phyloP scores from a whole-genome alignment of 2,888 invertebrate genomes.

The Sinodicranocentrus sp. region DNA sequence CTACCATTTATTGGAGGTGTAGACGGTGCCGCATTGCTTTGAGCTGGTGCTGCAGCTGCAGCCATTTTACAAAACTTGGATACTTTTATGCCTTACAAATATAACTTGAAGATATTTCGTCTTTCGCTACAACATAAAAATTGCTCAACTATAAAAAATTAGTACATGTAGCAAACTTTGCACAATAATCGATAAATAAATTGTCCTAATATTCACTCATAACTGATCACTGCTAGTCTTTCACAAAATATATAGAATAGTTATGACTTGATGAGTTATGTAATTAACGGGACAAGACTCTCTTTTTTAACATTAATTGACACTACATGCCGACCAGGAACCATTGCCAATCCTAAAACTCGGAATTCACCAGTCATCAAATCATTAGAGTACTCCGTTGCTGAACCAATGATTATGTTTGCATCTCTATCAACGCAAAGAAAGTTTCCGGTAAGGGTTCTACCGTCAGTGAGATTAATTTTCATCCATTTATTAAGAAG shows the following conservation, averaged over 20 bases:
- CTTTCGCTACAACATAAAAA: constrained; percentile 6
- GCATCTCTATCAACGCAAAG: constrained; percentile 76
- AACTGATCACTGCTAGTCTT: not conserved
- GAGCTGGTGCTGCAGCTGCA: constrained; percentile 51
- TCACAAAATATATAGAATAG: not conserved
- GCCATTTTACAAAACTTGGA: constrained; percentile 56
- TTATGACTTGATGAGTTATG: too few species aligned
- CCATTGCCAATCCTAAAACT: constrained; percentile 76
- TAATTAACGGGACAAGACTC: constrained; percentile 33
- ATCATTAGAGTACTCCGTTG: constrained; percentile 73
- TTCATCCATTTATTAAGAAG: constrained; percentile 75
- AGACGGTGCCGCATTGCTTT: constrained; percentile 32
- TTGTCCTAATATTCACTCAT: not conserved
- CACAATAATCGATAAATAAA: not conserved
- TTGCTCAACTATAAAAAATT: too few species aligned
- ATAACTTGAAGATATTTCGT: too few species aligned
- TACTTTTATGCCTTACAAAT: too few species aligned
- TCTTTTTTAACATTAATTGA: constrained; percentile 73
- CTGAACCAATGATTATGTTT: constrained; percentile 76
- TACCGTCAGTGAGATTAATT: constrained; percentile 75
- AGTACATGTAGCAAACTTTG: too few species aligned
- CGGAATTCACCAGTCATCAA: constrained; percentile 74
- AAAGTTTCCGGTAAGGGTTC: constrained; percentile 75
- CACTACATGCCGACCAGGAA: constrained; percentile 76
- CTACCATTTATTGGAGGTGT: constrained; percentile 53